Evolutionary conservation across 2,113 vertebrate species (phyloP), one percentile per base, ranked within the genome.

Genomic region (Chrysemys picta): DNA sequence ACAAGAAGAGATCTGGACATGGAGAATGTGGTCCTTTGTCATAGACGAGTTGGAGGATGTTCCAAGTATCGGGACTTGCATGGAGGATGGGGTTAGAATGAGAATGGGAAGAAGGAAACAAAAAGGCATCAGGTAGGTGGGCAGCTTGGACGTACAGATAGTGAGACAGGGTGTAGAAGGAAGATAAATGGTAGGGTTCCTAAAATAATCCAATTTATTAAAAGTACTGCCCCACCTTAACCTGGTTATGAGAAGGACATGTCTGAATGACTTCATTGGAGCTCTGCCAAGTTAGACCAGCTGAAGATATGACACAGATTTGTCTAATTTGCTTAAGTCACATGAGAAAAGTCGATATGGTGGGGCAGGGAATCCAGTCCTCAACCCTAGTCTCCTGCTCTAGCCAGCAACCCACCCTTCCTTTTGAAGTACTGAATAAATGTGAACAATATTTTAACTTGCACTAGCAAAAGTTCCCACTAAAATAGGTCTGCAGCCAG

Each of bases 381-480:
- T 31, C 5, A 16, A 35, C 35, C n/a, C 65, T 38, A 10, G n/a
- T 38, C 19, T 9, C 9, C 9, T 21, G 9, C 65, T 72, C 19
- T 72, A 21, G 19, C 35, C 19, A 72, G 56, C 53, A 42, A 4
- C 1, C 6, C 35, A 13, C 4, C 38, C 4, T 54, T 17, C 12
- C 31, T 57, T 27, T 4, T 22, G 13, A 27, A 16, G 6, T 31
- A 16, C 6, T 54, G 38, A 22, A 50, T 16, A 4, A 54, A 1
- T 5, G 57, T n/a, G 12, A 7, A 1, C n/a, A 76, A 45, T 25
- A 27, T 27, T 47, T 78, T 42, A 24, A 9, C 72, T 62, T 27
- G 0, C 42, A 10, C 38, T 62, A 17, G 1, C 49, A 0, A 82
- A 88, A 52, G 78, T 27, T 6, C 22, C 1, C 4, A 3, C 42